Evolutionary conservation across 2,797 vertebrate species (phyloP).

Genomic region (Phoebastria nigripes): DNA sequence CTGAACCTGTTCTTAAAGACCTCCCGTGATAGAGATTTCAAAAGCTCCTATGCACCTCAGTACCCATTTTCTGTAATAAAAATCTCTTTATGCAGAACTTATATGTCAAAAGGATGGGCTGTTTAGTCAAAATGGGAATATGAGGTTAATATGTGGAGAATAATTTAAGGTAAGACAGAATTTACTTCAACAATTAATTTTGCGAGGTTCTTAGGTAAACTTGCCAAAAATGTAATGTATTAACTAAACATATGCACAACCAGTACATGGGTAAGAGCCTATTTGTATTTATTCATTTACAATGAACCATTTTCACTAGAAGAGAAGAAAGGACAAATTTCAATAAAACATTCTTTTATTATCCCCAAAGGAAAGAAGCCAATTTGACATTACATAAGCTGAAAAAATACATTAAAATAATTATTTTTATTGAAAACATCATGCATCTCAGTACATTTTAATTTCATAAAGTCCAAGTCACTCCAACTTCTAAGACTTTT

Average conservation of each 20-base stretch:
- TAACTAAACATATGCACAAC: background rate
- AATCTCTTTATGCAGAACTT: background rate
- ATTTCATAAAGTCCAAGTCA: background rate
- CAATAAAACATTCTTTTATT: background rate
- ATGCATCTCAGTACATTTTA: background rate
- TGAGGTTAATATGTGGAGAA: background rate
- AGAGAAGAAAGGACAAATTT: background rate
- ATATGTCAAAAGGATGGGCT: background rate
- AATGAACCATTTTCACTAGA: background rate
- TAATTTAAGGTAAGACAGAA: background rate
- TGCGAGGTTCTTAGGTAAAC: background rate
- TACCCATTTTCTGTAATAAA: background rate
- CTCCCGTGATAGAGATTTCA: background rate
- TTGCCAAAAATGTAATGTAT: background rate
- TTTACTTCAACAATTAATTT: background rate
- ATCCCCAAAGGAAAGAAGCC: background rate
- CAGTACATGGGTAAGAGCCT: accelerated
- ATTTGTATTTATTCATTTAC: background rate
- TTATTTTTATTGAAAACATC: background rate
- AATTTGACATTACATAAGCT: background rate
- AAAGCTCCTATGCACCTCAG: background rate
- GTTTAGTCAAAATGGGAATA: background rate
- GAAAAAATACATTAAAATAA: background rate
- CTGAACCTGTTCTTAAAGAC: background rate
- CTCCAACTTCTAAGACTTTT: background rate